phyloP scores from a whole-genome alignment of 2,797 vertebrate species.

The Spea hammondii region DNA sequence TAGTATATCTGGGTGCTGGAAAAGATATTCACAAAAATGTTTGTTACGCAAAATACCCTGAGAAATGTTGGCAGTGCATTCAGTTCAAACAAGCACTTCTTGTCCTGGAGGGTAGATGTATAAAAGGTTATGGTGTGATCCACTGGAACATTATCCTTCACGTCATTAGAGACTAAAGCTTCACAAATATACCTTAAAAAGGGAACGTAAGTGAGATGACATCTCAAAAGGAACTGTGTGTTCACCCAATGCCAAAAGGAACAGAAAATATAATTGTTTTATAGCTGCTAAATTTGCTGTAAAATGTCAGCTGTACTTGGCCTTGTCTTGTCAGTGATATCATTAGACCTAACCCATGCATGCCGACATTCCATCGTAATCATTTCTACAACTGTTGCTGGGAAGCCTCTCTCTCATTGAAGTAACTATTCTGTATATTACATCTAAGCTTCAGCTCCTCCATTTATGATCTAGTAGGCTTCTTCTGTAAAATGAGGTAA shows the following conservation, averaged over 20 bases:
- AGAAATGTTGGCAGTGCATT: background rate
- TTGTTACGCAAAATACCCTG: background rate
- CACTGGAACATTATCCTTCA: background rate
- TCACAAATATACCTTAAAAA: background rate
- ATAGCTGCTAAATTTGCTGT: no score
- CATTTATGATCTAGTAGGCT: no score
- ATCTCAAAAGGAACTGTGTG: background rate
- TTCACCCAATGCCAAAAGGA: background rate
- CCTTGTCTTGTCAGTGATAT: no score
- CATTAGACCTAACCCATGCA: no score
- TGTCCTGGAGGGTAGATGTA: background rate
- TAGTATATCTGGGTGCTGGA: conserved; percentile 12
- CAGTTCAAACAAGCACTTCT: background rate
- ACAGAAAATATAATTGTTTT: background rate
- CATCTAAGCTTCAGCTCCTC: no score
- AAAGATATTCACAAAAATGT: conserved; percentile 1
- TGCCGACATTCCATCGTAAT: no score
- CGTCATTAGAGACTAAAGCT: no score
- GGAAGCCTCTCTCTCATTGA: no score
- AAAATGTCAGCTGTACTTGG: no score
- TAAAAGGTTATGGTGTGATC: background rate
- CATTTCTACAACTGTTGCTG: no score
- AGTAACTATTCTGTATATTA: no score
- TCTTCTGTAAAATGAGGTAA: no score
- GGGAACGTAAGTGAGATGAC: background rate